These are phyloP conservation scores for Sphaerodactylus townsendi DNA, from an alignment of 2,113 vertebrate species.

Conservation along the genomic window DNA sequence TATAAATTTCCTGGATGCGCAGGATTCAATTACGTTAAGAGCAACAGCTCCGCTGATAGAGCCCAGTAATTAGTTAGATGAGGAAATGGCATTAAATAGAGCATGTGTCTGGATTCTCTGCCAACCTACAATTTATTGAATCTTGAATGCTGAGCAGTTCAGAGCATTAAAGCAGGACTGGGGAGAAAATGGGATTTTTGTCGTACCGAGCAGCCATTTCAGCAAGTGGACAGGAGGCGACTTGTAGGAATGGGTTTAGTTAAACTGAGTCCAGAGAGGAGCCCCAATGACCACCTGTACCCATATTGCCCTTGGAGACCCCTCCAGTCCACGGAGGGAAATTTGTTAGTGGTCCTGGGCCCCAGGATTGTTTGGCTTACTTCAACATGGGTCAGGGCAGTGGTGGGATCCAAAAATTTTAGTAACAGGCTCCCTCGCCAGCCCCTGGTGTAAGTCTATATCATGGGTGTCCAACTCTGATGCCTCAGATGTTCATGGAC, in stretches of 20 bases:
- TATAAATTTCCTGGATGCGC: conserved; percentile 65
- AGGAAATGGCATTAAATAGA: conserved; percentile 57
- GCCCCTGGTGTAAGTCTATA: no score
- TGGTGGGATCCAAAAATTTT: no score
- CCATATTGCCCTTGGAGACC: no score
- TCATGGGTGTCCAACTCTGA: no score
- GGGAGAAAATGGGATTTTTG: conserved; percentile 15
- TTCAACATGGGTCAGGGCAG: no score
- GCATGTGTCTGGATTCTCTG: conserved; percentile 59
- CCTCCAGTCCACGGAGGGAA: no score
- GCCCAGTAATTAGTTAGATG: conserved; percentile 63
- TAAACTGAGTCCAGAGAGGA: neutral
- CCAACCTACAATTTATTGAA: conserved; percentile 67
- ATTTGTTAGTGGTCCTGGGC: no score
- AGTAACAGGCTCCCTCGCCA: no score
- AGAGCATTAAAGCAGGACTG: conserved; percentile 25
- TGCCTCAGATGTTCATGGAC: no score
- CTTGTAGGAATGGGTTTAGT: neutral
- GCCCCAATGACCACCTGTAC: no score
- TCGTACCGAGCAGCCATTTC: conserved; percentile 48
- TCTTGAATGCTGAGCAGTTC: conserved; percentile 58
- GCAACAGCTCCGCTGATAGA: conserved; percentile 57
- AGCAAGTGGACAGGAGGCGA: conserved; percentile 20
- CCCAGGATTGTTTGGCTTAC: no score
- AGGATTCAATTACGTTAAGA: conserved; percentile 75